These are phyloP conservation scores for Brachionus sp. DNA, from an alignment of 1,140 invertebrate species.

Conservation along the genomic window DNA sequence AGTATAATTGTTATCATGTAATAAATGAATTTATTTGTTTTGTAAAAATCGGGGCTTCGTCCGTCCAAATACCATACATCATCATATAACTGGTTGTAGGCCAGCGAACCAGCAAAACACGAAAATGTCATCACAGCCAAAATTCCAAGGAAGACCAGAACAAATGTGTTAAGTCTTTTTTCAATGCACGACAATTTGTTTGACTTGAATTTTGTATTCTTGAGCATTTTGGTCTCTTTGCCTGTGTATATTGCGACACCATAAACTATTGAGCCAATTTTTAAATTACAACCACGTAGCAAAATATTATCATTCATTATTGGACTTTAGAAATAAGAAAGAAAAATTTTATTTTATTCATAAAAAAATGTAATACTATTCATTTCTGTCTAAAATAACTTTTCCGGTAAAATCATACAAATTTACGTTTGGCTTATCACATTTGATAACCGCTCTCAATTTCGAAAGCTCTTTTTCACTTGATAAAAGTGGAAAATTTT, in stretches of 20 bases:
- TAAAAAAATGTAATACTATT: too few relatives aligned
- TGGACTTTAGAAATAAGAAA: slow-evolving; percentile 65
- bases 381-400: slow-evolving; percentile 57
- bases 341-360: neutral
- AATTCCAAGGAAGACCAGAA: slow-evolving; percentile 31
- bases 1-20: slow-evolving; percentile 7
- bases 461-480: slow-evolving; percentile 48
- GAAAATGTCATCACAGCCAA: slow-evolving; percentile 30
- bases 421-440: slow-evolving; percentile 89
- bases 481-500: neutral
- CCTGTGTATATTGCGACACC: slow-evolving; percentile 82
- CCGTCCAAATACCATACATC: slow-evolving; percentile 25
- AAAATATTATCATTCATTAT: slow-evolving; percentile 88
- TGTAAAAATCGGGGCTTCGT: neutral
- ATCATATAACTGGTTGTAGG: slow-evolving; percentile 15
- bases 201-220: slow-evolving; percentile 65
- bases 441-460: slow-evolving; percentile 74
- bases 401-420: slow-evolving; percentile 94
- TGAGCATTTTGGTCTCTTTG: slow-evolving; percentile 75
- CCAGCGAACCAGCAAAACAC: slow-evolving; percentile 18
- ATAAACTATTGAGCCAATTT: slow-evolving; percentile 88
- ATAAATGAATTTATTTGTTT: slow-evolving; percentile 12
- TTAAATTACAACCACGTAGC: slow-evolving; percentile 84
- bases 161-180: slow-evolving; percentile 47
- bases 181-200: slow-evolving; percentile 43